phyloP scores from a whole-genome alignment of 1,140 invertebrate species.

The Drosophila miranda region DNA sequence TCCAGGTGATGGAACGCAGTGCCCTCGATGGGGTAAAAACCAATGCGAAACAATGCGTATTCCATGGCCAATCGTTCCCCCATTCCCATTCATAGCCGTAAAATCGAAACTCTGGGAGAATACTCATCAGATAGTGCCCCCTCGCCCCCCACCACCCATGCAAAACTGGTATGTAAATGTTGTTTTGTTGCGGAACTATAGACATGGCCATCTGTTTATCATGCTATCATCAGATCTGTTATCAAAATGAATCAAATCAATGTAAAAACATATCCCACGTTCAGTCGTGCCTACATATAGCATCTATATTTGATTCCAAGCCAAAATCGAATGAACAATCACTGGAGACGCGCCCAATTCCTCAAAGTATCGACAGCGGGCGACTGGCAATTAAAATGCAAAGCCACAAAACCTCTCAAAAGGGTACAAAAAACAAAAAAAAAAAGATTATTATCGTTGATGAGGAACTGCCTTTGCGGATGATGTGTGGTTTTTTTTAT shows the following conservation, averaged over 20 bases:
- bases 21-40: slow-evolving; percentile 10
- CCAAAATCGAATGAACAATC: slow-evolving; percentile 24
- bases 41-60: slow-evolving; percentile 35
- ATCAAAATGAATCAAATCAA: not conserved
- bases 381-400: slow-evolving; percentile 72
- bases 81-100: slow-evolving; percentile 43
- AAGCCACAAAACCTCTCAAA: slow-evolving; percentile 55
- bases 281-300: not conserved
- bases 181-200: slow-evolving; percentile 28
- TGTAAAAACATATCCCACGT: not conserved
- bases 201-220: not conserved
- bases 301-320: slow-evolving; percentile 7
- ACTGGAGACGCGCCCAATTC: slow-evolving; percentile 36
- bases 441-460: slow-evolving; percentile 46
- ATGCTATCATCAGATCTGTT: not conserved
- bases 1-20: slow-evolving; percentile 6
- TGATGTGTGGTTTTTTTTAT: slow-evolving; percentile 55
- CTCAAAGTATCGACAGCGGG: slow-evolving; percentile 56
- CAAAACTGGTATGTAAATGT: slow-evolving; percentile 38
- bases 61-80: slow-evolving; percentile 36
- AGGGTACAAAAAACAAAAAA: slow-evolving; percentile 18
- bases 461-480: slow-evolving; percentile 50
- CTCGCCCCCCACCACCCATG: slow-evolving; percentile 7
- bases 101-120: slow-evolving; percentile 41
- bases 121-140: slow-evolving; percentile 3